These are phyloP conservation scores for Balearica regulorum DNA, from an alignment of 2,797 vertebrate species.

Conservation along the genomic window DNA sequence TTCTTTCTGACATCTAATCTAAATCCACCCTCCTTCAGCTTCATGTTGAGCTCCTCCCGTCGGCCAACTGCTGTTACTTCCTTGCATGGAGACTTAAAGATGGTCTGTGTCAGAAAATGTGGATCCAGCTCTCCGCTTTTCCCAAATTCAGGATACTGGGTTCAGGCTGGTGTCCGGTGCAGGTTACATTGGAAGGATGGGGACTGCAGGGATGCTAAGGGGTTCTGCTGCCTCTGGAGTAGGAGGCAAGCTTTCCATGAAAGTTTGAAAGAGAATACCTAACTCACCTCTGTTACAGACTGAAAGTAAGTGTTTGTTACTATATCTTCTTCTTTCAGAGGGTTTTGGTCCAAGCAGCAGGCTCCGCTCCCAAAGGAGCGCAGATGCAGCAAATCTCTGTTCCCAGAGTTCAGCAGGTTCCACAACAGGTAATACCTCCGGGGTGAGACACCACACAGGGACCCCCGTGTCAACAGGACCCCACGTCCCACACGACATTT, in stretches of 20 bases:
- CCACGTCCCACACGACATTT: rapidly evolving
- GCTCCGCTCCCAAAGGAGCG: conserved; percentile 89
- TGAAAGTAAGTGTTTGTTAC: neutral
- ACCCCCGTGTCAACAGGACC: neutral
- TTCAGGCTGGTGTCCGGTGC: neutral
- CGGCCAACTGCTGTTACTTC: neutral
- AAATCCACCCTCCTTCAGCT: too few relatives aligned
- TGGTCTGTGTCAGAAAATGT: neutral
- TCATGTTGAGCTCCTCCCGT: neutral
- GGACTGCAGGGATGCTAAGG: rapidly evolving
- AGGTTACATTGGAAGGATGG: neutral
- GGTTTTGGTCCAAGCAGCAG: conserved; percentile 90
- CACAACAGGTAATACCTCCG: conserved; percentile 86
- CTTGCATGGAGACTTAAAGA: neutral
- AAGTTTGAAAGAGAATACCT: neutral
- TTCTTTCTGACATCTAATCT: too few relatives aligned
- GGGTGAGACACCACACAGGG: neutral
- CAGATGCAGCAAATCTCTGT: conserved; percentile 89
- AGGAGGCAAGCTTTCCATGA: neutral
- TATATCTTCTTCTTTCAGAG: conserved; percentile 77
- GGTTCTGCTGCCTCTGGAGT: neutral
- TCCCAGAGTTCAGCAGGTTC: conserved; percentile 89
- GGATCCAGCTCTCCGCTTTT: neutral
- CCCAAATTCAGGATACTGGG: neutral
- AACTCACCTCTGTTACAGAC: neutral